Percentiles rank a stretch among this genome's conserved stretches.
phyloP scores from a whole-genome alignment of 35 echinoderm and acorn worm genomes.

The Patiria miniata region DNA sequence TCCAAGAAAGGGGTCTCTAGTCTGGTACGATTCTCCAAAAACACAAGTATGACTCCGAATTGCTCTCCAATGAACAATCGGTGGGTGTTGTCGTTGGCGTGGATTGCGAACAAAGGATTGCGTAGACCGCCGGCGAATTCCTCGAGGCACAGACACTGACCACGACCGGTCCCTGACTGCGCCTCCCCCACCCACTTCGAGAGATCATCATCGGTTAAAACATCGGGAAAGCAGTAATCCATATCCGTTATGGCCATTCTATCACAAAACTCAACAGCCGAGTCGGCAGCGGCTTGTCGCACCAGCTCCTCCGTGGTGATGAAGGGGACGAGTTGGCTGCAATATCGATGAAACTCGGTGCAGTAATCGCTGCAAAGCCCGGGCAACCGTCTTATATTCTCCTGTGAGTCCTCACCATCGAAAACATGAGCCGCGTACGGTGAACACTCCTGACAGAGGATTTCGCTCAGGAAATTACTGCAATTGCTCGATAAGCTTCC shows the following conservation, averaged over 20 bases:
- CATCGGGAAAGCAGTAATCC: slow-evolving; percentile 86
- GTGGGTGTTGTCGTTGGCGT: slow-evolving; percentile 88
- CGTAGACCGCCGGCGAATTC: slow-evolving; percentile 86
- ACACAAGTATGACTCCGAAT: slow-evolving; percentile 71
- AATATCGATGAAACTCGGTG: slow-evolving; percentile 54
- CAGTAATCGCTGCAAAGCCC: slow-evolving; percentile 84
- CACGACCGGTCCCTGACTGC: slow-evolving; percentile 43
- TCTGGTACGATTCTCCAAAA: slow-evolving; percentile 63
- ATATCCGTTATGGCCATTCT: slow-evolving; percentile 49
- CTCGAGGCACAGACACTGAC: slow-evolving; percentile 79
- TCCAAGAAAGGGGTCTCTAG: slow-evolving; percentile 82
- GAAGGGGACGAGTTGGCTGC: slow-evolving; percentile 59
- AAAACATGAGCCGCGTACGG: slow-evolving; percentile 87
- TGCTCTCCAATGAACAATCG: slow-evolving; percentile 85
- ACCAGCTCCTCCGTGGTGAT: slow-evolving; percentile 51
- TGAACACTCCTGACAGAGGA: slow-evolving; percentile 91
- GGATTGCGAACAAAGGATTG: slow-evolving; percentile 70
- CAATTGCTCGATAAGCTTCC: slow-evolving; percentile 22
- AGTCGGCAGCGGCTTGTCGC: slow-evolving; percentile 17
- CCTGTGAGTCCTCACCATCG: slow-evolving; percentile 50
- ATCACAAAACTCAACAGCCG: slow-evolving; percentile 61
- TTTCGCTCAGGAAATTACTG: slow-evolving; percentile 56
- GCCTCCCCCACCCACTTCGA: slow-evolving; percentile 40
- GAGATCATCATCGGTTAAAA: slow-evolving; percentile 52
- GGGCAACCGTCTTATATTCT: slow-evolving; percentile 45